Evolutionary conservation across 2,888 invertebrate species (phyloP).

Genomic region (Andrena fulva): DNA sequence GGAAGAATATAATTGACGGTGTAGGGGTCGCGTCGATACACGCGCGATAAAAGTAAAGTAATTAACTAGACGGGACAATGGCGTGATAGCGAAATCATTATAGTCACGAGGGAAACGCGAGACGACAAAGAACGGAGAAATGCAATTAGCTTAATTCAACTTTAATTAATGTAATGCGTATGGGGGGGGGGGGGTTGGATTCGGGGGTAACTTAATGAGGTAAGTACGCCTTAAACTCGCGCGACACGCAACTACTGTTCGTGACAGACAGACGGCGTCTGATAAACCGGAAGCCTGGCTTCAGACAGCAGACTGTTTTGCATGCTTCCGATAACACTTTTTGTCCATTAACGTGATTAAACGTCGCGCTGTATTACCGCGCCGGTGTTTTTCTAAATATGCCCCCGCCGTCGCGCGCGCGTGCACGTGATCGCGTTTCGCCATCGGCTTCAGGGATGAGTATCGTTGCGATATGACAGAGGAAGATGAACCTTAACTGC

Average conservation of each 20-base stretch:
- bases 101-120: conserved; percentile 10
- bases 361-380: conserved; percentile 69
- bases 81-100: conserved; percentile 57
- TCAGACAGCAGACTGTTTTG: conserved; percentile 73
- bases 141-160: conserved; percentile 77
- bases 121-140: conserved; percentile 44
- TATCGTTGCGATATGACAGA: conserved; percentile 4
- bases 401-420: neutral
- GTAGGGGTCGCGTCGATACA: conserved; percentile 21
- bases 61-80: conserved; percentile 55
- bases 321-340: conserved; percentile 77
- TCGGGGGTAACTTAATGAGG: conserved; percentile 70
- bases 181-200: conserved; percentile 59
- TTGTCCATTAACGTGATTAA: conserved; percentile 83
- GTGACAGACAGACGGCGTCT: conserved; percentile 72
- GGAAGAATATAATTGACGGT: conserved; percentile 42
- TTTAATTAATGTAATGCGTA: conserved; percentile 80
- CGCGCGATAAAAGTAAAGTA: conserved; percentile 59
- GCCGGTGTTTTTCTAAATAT: conserved; percentile 61
- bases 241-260: conserved; percentile 71
- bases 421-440: neutral
- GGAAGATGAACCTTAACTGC: neutral
- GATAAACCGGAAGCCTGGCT: conserved; percentile 70
- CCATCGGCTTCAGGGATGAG: neutral
- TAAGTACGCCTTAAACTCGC: conserved; percentile 75